Evolutionary conservation across 2,113 vertebrate genomes (phyloP).

Genomic region (Clupea harengus): DNA sequence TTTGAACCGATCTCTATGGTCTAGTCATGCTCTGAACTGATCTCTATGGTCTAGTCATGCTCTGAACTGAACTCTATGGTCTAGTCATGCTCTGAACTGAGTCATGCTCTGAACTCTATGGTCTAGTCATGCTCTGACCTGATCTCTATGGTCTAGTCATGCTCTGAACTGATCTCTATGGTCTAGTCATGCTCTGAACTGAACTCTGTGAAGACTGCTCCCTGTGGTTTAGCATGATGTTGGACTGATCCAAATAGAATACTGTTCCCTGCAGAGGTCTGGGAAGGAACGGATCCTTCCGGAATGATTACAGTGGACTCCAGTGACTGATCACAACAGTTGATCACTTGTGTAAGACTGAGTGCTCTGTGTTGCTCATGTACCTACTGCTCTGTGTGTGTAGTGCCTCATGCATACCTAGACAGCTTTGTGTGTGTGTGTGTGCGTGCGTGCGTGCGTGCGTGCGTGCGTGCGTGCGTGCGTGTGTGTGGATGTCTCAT

Average conservation of each 20-base stretch:
- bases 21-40: not conserved
- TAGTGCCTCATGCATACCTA: not conserved
- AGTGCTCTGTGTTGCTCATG: constrained; percentile 16
- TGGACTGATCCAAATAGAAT: not conserved
- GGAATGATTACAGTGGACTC: not conserved
- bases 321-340: not conserved
- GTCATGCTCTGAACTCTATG: no score
- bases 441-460: no score
- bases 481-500: not conserved
- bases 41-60: not conserved
- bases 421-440: not conserved
- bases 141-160: no score
- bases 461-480: no score
- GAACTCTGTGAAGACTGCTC: no score
- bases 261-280: not conserved
- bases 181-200: no score
- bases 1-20: not conserved
- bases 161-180: no score
- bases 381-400: not conserved
- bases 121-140: no score
- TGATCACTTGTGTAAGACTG: not conserved
- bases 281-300: not conserved
- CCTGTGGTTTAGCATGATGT: no score
- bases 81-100: no score
- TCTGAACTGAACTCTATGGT: not conserved